Evolutionary conservation across 92 coral and sea anemone genomes (phyloP).

Genomic region (Zoanthus solanderi): DNA sequence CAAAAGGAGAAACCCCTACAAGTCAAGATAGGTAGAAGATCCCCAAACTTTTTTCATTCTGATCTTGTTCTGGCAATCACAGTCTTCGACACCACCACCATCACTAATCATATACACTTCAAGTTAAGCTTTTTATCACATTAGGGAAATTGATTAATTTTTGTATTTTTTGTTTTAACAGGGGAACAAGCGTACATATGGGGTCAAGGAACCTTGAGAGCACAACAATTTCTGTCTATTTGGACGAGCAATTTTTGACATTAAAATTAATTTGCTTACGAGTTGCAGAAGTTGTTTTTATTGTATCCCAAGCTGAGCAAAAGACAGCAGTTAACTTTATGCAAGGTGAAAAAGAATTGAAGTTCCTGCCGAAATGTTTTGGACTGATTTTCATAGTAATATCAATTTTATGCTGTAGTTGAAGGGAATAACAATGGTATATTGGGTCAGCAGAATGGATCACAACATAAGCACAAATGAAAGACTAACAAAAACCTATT

Average conservation of each 20-base stretch:
- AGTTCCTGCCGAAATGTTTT: constrained; percentile 18
- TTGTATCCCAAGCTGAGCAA: neutral
- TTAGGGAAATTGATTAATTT: neutral
- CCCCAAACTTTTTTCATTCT: no score
- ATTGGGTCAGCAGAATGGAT: neutral
- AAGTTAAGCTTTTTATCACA: no score
- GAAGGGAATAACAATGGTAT: neutral
- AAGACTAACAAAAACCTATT: neutral
- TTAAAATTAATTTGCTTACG: neutral
- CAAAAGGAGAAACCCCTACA: no score
- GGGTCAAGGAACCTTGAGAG: constrained; percentile 92
- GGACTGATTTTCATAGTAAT: neutral
- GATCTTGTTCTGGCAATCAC: no score
- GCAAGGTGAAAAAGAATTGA: neutral
- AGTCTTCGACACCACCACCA: no score
- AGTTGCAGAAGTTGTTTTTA: neutral
- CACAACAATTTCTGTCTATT: neutral
- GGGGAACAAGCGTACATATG: constrained; percentile 97
- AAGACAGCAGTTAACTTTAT: neutral
- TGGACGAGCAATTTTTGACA: neutral
- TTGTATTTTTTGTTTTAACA: constrained; percentile 19
- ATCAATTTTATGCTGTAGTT: neutral
- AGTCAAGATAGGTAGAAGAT: no score
- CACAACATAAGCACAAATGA: neutral
- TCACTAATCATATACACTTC: no score